Base-by-base conservation (phyloP, 2,797 vertebrate genomes). In the Lepus oiostolus region DNA sequence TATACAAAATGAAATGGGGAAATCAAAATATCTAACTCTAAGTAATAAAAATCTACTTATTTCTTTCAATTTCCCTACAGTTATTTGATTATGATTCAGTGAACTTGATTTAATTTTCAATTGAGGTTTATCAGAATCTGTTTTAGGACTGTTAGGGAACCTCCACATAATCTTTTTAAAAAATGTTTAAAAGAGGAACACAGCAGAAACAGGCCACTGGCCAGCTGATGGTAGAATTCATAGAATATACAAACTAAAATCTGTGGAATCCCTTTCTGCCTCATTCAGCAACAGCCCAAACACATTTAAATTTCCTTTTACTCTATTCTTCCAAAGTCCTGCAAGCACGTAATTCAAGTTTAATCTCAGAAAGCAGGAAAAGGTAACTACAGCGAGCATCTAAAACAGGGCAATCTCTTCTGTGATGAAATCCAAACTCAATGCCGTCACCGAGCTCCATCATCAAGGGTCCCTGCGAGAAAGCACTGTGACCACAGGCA, bases 51-150 rank as follows among this genome's bases (percentile, higher is more conserved):
- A 42, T 17, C 35, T 86, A 88, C 30, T 74, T 63, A 82, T 19
- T 86, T 76, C 42, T 85, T 63, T 68, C 71, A 71, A 89, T n/a
- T 92, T 95, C 74, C 65, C 16, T 72, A 71, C 4, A 63, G 58
- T 68, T 94, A 88, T 30, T 71, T 90, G 17, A 35, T 58, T 74
- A 26, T 70, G 81, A 88, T n/a, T 83, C 54, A 87, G 65, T 87
- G 68, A 87, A 92, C 26, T 21, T 85, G 63, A 50, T 42, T 91
- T 95, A 95, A 92, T 89, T 94, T 91, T 95, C 90, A 95, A 79
- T 16, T 42, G 8, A 67, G 88, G 17, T 90, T 80, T 71, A 79
- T 80, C 50, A 82, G 14, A 60, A 85, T 86, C 86, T 81, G 50
- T 14, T 72, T 71, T 93, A 86, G 75, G 62, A 65, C 68, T 92